Percentiles rank a stretch among this genome's conserved stretches.
Evolutionary conservation across 1,140 invertebrate genomes (phyloP).

Genomic region (Achroia grisella): DNA sequence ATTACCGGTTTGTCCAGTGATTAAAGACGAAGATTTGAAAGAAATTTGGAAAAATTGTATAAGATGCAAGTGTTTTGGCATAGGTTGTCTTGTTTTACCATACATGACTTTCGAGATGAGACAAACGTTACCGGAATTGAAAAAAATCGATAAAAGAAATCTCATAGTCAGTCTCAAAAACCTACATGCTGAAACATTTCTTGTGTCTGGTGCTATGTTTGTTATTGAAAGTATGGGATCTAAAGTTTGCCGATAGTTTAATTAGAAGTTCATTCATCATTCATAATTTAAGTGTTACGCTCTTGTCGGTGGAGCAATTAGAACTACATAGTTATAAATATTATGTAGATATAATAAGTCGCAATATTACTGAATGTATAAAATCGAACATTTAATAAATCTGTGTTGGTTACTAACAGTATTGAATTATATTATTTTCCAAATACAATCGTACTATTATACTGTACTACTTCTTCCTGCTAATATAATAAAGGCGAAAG

Average conservation of each 20-base stretch:
- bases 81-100: constrained; percentile 62
- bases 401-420: too few species aligned
- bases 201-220: constrained; percentile 59
- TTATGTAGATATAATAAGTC: too few species aligned
- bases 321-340: too few species aligned
- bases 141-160: constrained; percentile 59
- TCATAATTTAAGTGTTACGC: too few species aligned
- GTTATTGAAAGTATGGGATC: constrained; percentile 51
- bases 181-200: constrained; percentile 55
- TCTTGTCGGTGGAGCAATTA: too few species aligned
- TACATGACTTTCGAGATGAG: constrained; percentile 51
- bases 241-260: constrained; percentile 31
- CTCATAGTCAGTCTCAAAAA: constrained; percentile 62
- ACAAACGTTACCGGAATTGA: constrained; percentile 43
- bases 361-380: too few species aligned
- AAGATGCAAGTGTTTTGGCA: constrained; percentile 51
- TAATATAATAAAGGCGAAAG: too few species aligned
- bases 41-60: constrained; percentile 68
- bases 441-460: too few species aligned
- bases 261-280: too few species aligned
- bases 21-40: constrained; percentile 60
- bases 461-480: too few species aligned
- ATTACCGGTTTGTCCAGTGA: constrained; percentile 57
- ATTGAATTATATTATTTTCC: too few species aligned
- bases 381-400: too few species aligned